A percentile compares a stretch with the other conserved stretches of the same genome.
Evolutionary conservation across 2,888 invertebrate species (phyloP).

Genomic region (Petrolisthes manimaculis): DNA sequence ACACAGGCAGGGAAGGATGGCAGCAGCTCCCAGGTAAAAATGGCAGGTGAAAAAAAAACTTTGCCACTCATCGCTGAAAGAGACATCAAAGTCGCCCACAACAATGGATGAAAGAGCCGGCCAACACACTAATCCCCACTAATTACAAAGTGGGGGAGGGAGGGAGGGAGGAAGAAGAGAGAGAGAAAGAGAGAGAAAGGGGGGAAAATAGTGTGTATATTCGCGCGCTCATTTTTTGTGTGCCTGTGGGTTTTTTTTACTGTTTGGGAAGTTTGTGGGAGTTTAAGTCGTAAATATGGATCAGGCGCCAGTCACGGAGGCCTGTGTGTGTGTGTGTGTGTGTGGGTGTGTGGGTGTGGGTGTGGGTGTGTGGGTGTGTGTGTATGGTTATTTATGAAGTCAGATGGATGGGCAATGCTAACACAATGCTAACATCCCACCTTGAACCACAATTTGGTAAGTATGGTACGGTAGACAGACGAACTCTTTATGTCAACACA

Average conservation of each 20-base stretch:
- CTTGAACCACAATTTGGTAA: too few relatives aligned
- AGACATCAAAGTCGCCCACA: slow-evolving; percentile 41
- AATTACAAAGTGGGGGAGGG: slow-evolving; percentile 38
- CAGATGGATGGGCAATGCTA: too few relatives aligned
- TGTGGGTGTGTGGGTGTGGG: too few relatives aligned
- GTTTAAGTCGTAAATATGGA: slow-evolving; percentile 28
- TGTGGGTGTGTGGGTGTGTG: too few relatives aligned
- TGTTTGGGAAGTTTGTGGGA: slow-evolving; percentile 6
- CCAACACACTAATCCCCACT: slow-evolving; percentile 47
- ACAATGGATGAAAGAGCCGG: slow-evolving; percentile 53
- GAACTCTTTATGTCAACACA: too few relatives aligned
- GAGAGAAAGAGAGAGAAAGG: neutral
- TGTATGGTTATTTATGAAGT: too few relatives aligned
- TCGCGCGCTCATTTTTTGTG: neutral
- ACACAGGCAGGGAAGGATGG: too few relatives aligned
- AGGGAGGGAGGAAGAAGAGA: neutral
- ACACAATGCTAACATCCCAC: too few relatives aligned
- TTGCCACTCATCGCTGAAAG: slow-evolving; percentile 34
- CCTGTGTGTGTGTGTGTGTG: too few relatives aligned
- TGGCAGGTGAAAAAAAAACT: neutral
- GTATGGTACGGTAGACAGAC: too few relatives aligned
- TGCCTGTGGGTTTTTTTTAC: neutral
- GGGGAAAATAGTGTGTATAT: neutral
- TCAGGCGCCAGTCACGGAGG: too few relatives aligned
- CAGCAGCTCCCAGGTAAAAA: slow-evolving; percentile 18